A percentile compares a stretch with the other conserved stretches of the same genome.
Evolutionary conservation across 1,140 invertebrate genomes (phyloP).

Genomic region (Drosophila melanica): DNA sequence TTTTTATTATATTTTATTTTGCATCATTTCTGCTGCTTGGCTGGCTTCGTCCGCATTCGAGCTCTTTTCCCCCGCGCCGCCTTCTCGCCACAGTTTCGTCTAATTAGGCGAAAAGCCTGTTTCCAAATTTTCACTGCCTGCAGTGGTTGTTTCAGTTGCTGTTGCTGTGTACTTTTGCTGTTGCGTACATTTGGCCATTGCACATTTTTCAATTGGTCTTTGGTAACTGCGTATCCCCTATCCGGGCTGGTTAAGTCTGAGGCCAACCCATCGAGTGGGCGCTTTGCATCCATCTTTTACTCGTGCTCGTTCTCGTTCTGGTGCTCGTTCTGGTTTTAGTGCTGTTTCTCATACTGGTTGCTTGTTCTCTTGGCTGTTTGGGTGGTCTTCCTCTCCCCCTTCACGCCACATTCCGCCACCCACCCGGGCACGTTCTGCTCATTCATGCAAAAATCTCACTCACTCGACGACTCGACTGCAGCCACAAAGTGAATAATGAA

Average conservation of each 20-base stretch:
- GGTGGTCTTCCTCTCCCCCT: neutral
- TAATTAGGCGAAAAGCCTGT: constrained; percentile 81
- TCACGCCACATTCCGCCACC: neutral
- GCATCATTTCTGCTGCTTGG: constrained; percentile 64
- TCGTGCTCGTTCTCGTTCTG: neutral
- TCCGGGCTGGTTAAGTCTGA: neutral
- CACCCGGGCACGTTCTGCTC: constrained; percentile 68
- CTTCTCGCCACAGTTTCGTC: constrained; percentile 50
- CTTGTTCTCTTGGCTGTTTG: neutral
- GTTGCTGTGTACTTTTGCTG: constrained; percentile 28
- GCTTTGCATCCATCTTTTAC: constrained; percentile 69
- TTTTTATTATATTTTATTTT: neutral
- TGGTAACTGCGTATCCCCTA: constrained; percentile 39
- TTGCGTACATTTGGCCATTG: constrained; percentile 66
- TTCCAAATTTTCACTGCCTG: constrained; percentile 69
- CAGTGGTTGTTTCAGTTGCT: constrained; percentile 15
- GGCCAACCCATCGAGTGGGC: constrained; percentile 29
- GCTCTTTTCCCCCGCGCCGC: constrained; percentile 13
- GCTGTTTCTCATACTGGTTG: constrained; percentile 15
- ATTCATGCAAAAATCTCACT: constrained; percentile 82
- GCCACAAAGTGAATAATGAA: constrained; percentile 83
- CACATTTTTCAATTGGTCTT: constrained; percentile 80
- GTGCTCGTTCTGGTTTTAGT: neutral
- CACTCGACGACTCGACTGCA: constrained; percentile 79
- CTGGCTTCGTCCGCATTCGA: constrained; percentile 39